These are phyloP conservation scores for Neopelma chrysocephalum DNA, from an alignment of 2,797 vertebrate genomes.

Conservation along the genomic window DNA sequence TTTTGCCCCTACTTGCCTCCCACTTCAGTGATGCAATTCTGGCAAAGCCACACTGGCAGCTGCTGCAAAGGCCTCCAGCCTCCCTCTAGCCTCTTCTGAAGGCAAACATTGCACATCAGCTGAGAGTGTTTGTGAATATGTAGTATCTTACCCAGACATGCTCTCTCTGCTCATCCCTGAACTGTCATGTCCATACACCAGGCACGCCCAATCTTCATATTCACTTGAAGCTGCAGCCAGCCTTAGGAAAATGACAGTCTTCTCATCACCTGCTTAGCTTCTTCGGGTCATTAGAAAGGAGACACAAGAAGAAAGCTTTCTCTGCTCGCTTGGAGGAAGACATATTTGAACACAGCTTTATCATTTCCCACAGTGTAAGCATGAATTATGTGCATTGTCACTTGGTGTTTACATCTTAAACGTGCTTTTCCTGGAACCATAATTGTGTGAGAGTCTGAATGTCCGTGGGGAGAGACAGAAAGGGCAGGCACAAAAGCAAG, in stretches of 20 bases:
- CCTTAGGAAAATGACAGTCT: neutral
- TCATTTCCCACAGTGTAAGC: neutral
- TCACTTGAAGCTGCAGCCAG: neutral
- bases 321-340: neutral
- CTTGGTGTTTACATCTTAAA: neutral
- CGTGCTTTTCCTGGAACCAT: neutral
- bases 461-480: neutral
- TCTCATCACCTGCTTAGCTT: neutral
- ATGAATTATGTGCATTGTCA: neutral
- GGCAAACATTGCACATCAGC: neutral
- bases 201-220: accelerated
- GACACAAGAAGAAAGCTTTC: neutral
- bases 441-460: neutral
- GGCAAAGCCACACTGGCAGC: neutral
- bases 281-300: neutral
- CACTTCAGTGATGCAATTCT: neutral
- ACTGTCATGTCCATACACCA: neutral
- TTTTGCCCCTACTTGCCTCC: neutral
- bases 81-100: neutral
- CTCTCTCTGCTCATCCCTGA: neutral
- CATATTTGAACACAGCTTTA: neutral
- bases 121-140: neutral
- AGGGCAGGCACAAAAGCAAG: neutral
- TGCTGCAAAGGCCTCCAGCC: neutral
- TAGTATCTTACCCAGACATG: neutral